Conservation (phyloP, 1,140 invertebrate species). For the Zaprionus africanus region DNA sequence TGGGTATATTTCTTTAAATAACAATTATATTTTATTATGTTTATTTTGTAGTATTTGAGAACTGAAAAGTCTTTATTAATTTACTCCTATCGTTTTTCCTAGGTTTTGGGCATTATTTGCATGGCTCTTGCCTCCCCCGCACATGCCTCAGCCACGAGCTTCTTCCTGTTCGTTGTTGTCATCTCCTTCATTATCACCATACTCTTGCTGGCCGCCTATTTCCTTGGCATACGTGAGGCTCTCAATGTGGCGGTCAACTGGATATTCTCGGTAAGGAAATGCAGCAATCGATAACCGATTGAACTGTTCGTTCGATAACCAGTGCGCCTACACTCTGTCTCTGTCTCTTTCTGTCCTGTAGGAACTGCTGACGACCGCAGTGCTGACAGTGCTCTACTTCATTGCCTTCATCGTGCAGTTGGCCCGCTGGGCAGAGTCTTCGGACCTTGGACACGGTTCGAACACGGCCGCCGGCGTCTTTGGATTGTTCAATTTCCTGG, state of each 20-base stretch:
- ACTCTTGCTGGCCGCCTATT: slow-evolving; percentile 92
- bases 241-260: slow-evolving; percentile 92
- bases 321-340: neutral
- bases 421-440: slow-evolving; percentile 85
- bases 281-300: neutral
- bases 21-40: too few relatives aligned
- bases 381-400: slow-evolving; percentile 89
- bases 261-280: slow-evolving; percentile 89
- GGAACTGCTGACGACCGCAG: slow-evolving; percentile 91
- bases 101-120: slow-evolving; percentile 93
- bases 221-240: slow-evolving; percentile 91
- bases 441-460: slow-evolving; percentile 77
- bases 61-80: neutral
- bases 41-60: neutral
- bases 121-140: slow-evolving; percentile 90
- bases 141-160: slow-evolving; percentile 87
- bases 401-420: slow-evolving; percentile 93
- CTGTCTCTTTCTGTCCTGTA: slow-evolving; percentile 71
- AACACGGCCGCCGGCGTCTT: slow-evolving; percentile 92
- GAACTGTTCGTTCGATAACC: neutral
- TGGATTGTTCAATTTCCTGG: slow-evolving; percentile 92
- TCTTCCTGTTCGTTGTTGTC: slow-evolving; percentile 93
- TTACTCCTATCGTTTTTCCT: slow-evolving; percentile 41
- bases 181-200: slow-evolving; percentile 92
- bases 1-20: too few relatives aligned